Evolutionary conservation across 2,797 vertebrate genomes (phyloP).

Genomic region (Odontamblyopus lacepedii): DNA sequence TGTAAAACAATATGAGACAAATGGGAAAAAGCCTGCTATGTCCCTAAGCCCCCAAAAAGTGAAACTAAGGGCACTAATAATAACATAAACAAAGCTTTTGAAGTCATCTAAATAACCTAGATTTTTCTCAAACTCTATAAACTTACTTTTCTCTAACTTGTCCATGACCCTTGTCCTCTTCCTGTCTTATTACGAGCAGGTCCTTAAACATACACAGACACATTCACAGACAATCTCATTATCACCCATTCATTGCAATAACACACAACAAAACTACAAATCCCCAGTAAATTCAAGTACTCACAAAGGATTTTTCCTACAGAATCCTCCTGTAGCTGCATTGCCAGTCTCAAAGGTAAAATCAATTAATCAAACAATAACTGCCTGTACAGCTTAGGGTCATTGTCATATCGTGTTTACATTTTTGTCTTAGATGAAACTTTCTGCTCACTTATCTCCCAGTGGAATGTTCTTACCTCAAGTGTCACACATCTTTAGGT

Average conservation of each 20-base stretch:
- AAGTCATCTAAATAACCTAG: not conserved
- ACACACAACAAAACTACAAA: not conserved
- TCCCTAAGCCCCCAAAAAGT: too few relatives aligned
- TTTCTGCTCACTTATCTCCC: conserved; percentile 49
- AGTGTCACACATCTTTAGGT: conserved; percentile 31
- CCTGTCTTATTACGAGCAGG: not conserved
- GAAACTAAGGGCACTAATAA: not conserved
- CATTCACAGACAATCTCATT: conserved; percentile 1
- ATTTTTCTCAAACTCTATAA: not conserved
- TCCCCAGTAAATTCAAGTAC: not conserved
- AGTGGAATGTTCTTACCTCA: conserved; percentile 64
- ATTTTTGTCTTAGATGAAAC: conserved; percentile 23
- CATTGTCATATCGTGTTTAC: conserved; percentile 13
- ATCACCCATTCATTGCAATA: not conserved
- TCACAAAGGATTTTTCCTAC: not conserved
- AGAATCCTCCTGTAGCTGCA: not conserved
- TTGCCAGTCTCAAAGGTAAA: not conserved
- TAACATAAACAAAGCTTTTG: not conserved
- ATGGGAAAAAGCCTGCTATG: too few relatives aligned
- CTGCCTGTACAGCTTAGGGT: conserved; percentile 7
- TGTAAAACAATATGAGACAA: too few relatives aligned
- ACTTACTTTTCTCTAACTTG: not conserved
- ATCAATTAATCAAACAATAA: conserved; percentile 19
- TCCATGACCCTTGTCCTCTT: not conserved
- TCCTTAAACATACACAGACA: conserved; percentile 9